Evolutionary conservation across 2,113 vertebrate species (phyloP), one percentile per base, ranked within the genome.

Genomic region (Neomonachus schauinslandi): DNA sequence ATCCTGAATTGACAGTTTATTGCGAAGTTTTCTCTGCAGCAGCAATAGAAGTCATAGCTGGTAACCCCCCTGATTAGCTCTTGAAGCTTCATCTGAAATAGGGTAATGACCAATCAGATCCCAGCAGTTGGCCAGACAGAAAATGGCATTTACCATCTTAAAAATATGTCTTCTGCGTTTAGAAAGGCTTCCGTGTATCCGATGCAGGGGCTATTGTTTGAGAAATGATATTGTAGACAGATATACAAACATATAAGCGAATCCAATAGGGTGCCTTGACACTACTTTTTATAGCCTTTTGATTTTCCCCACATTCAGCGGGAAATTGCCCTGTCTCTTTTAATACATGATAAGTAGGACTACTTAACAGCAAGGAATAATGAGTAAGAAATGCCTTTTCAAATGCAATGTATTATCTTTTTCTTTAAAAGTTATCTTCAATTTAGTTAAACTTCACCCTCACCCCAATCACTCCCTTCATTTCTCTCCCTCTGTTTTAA

Each of bases 41-140:
- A 96, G 91, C 94, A 98, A 98, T 98, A 98, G 98, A 97, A 98
- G 59, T 97, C 85, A 97, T 80, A 97, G 92, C 65, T 95, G 97
- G 98, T 98, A 98, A 94, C 57, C 96, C 7, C 71, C 51, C 67
- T 98, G 98, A 98, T 98, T 98, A 98, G 92, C 94, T 97, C 76
- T 91, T 91, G 59, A 79, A 98, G 21, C 82, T 97, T 97, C 42
- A 33, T 90, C 11, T 95, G 76, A 71, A 95, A 81, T 97, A 90
- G 79, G 22, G 33, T 96, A 87, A 96, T 85, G 74, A 46, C 89
- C 97, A 98, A 97, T 96, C 67, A 95, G 89, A 97, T 67, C 28
- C 57, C 79, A 97, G 88, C n/a, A 88, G 93, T 74, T 57, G 89
- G 65, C 0, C 3, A 97, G 87, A 97, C 81, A 65, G 89, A 67